These are phyloP conservation scores for Aradophagus sp. DNA, from an alignment of 1,140 invertebrate species.

Conservation along the genomic window DNA sequence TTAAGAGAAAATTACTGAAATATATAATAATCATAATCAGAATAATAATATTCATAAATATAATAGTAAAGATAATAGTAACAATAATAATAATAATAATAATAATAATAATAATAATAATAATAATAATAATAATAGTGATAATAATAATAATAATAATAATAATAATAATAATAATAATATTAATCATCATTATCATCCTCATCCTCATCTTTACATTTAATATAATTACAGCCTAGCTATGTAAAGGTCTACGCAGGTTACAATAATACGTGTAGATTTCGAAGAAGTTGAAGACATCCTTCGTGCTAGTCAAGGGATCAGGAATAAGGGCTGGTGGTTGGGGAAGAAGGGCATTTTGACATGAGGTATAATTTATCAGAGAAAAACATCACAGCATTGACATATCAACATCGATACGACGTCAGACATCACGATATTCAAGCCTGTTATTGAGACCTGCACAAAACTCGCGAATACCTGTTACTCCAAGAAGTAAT, in stretches of 20 bases:
- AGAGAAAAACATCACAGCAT: slow-evolving; percentile 74
- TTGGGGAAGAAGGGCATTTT: slow-evolving; percentile 12
- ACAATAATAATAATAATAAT: slow-evolving; percentile 54
- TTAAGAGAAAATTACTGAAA: slow-evolving; percentile 67
- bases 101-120: not conserved
- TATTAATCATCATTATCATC: too few species aligned
- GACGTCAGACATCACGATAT: slow-evolving; percentile 51
- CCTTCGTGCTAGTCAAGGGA: slow-evolving; percentile 29
- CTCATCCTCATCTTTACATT: slow-evolving; percentile 71
- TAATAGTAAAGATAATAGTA: too few species aligned
- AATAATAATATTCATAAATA: slow-evolving; percentile 38
- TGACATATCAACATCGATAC: slow-evolving; percentile 72
- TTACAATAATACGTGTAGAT: slow-evolving; percentile 66
- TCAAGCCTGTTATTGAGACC: slow-evolving; percentile 19
- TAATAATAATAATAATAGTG: slow-evolving; percentile 56
- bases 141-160: slow-evolving; percentile 45
- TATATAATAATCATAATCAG: slow-evolving; percentile 61
- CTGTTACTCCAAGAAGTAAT: not conserved
- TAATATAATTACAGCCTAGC: slow-evolving; percentile 69
- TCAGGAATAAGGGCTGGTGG: slow-evolving; percentile 17
- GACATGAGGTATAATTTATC: slow-evolving; percentile 60
- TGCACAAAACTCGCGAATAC: not conserved
- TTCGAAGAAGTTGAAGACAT: slow-evolving; percentile 40
- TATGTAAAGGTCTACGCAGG: slow-evolving; percentile 67
- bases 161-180: slow-evolving; percentile 1